Base-by-base conservation (phyloP, 2,888 invertebrate species). In the Mesoligia furuncula region DNA sequence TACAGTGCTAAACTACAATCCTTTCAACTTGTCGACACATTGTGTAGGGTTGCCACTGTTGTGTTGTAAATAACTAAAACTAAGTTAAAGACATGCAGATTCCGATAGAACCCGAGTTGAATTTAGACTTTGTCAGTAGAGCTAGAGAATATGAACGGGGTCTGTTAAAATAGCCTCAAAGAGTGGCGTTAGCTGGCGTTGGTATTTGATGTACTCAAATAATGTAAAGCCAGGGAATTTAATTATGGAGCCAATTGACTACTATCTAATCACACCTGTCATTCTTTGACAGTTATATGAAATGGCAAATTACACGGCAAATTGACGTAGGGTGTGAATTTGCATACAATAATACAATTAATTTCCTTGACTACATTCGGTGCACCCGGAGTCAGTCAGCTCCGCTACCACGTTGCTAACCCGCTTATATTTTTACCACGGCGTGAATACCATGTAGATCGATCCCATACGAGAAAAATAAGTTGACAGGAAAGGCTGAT, bases 11-110 rank as follows among this genome's bases (percentile, higher is more conserved):
- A 77, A 84, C 74, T 79, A 80, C 67, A 75, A 79, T 77, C 76
- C 80, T 84, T 83, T 84, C 42, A 78, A 76, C 61, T 59, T 73
- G 84, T 75, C 76, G 67, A 39, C 71, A 73, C 64, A 20, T 67
- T 75, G 36, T 31, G 5, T 64, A 85, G 85, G 85, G 84, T n/a
- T 86, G 78, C 9, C 69, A 31, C 66, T 24, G 6, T 3, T 0
- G 13, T 59, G 17, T 2, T 0, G 9, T 51, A 24, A 77, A 17
- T 39, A 15, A 62, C n/a, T 48, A 27, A 65, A 54, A 42, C 5
- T 42, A 17, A 59, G 27, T 48, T 11, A 31, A 73, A 70, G 1
- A 1, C 0, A 59, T 39, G n/a, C 20, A 78, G 24, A 20, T 20
- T 24, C 0, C 13, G 2, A 51, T 57, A 11, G 6, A 59, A 66